Evolutionary conservation across 2,113 vertebrate species (phyloP).

Genomic region (Dolichotis patagonum): DNA sequence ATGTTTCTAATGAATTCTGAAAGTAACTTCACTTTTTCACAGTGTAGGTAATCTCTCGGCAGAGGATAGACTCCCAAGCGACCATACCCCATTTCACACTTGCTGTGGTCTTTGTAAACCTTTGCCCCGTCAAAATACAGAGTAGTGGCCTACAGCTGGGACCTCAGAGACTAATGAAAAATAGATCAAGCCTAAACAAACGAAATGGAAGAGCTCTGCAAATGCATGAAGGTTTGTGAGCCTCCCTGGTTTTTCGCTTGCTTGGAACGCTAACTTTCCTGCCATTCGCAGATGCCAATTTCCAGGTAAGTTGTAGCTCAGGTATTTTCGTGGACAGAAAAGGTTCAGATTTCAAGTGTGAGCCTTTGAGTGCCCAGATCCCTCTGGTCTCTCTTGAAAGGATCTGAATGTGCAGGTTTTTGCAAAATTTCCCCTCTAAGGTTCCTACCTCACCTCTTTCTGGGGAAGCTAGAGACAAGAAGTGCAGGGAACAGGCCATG

Average conservation of each 20-base stretch:
- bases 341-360: neutral
- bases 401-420: slow-evolving; percentile 63
- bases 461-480: neutral
- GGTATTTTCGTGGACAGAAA: neutral
- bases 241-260: neutral
- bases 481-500: slow-evolving; percentile 61
- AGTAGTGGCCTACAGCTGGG: neutral
- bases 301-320: neutral
- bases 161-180: slow-evolving; percentile 59
- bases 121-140: slow-evolving; percentile 36
- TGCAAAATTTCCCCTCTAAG: slow-evolving; percentile 70
- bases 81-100: neutral
- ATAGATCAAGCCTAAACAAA: slow-evolving; percentile 16
- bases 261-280: neutral
- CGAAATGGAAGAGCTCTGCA: neutral
- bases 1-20: slow-evolving; percentile 22
- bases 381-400: slow-evolving; percentile 46
- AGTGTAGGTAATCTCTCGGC: neutral
- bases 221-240: neutral
- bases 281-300: neutral
- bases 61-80: neutral
- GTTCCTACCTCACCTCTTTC: neutral
- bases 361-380: slow-evolving; percentile 29
- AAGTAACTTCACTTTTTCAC: neutral
- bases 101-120: neutral